Percentiles rank a stretch among this genome's conserved stretches.
Evolutionary conservation across 2,797 vertebrate genomes (phyloP).

Genomic region (Clarias fuscus): DNA sequence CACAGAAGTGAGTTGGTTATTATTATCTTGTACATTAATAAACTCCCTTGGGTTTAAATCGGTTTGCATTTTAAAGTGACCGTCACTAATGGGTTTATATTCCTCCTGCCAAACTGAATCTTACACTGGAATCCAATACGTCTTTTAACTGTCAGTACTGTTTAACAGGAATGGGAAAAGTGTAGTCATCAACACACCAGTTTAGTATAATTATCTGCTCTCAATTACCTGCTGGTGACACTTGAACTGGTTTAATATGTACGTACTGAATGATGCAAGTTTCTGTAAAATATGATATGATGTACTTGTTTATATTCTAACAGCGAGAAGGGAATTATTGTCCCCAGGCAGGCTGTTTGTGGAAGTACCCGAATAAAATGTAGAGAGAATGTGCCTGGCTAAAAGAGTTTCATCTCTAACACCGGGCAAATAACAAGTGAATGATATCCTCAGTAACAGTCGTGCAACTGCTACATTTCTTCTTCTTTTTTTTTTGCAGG

Average conservation of each 20-base stretch:
- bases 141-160: not conserved
- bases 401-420: slow-evolving; percentile 25
- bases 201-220: not conserved
- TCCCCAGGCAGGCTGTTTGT: not conserved
- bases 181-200: slow-evolving; percentile 11
- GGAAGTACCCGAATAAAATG: not conserved
- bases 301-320: not conserved
- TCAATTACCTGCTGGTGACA: not conserved
- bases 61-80: not conserved
- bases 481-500: slow-evolving; percentile 14
- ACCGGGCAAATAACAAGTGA: not conserved
- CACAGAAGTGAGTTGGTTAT: not conserved
- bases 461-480: not conserved
- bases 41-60: not conserved
- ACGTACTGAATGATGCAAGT: not conserved
- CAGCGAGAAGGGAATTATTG: not conserved
- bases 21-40: not conserved
- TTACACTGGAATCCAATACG: not conserved
- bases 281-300: not conserved
- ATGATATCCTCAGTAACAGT: slow-evolving; percentile 13
- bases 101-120: not conserved
- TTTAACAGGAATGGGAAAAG: not conserved
- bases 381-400: not conserved
- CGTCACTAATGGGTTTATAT: not conserved
- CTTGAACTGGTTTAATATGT: not conserved